Evolutionary conservation across 2,888 invertebrate genomes (phyloP), one percentile per base, ranked within the genome.

Genomic region (Asteroscopus sphinx): DNA sequence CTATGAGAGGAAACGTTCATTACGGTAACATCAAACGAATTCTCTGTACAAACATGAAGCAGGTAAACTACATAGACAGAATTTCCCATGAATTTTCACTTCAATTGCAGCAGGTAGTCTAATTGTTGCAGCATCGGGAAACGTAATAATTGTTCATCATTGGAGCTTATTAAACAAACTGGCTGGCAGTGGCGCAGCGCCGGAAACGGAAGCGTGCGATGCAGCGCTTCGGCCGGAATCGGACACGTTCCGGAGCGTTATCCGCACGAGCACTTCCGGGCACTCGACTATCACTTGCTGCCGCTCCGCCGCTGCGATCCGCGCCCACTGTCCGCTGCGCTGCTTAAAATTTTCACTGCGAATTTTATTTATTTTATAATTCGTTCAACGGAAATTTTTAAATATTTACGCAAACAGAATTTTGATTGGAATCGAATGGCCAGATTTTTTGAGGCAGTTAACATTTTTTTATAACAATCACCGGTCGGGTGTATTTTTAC

Each of bases 211-310:
- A 77, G 68, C 69, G 68, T 68, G 62, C 62, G 66, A 68, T 73
- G 73, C 78, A 76, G 76, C 72, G 76, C 70, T 72, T 70, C 63
- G 58, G 64, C 67, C 81, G 83, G 79, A 82, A 81, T 81, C 88
- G 89, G 86, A 84, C 81, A 80, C 86, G 89, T 90, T 89, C 88
- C 89, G 88, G 87, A 72, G 80, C 87, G 90, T 89, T 89, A 91
- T 90, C 89, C 86, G 79, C 83, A 79, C 80, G 80, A 76, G 80
- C 82, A 79, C 82, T 75, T 87, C 88, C 88, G 86, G 73, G 54
- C 75, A 55, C 65, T 62, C 55, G 65, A 73, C 74, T 83, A 82
- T 81, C 79, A 69, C 62, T 75, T 55, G 73, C 51, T 47, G 66
- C 72, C 60, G 46, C 60, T 63, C 62, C 60, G 59, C 56, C 67